These are phyloP conservation scores for Archocentrus centrarchus DNA, from an alignment of 2,113 vertebrate genomes.

Conservation along the genomic window DNA sequence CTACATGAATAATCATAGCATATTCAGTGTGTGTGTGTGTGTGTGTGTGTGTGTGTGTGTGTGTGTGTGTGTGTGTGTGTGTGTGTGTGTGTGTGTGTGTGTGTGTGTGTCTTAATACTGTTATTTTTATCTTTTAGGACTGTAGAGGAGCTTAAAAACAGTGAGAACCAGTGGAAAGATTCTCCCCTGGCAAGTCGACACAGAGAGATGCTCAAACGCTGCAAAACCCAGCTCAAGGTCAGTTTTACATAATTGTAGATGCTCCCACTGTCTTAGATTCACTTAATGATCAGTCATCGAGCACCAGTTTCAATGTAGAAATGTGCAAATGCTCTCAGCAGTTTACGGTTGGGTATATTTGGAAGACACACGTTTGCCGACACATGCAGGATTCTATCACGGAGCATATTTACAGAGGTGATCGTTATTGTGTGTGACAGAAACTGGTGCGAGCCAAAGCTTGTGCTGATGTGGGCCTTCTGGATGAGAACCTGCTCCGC, in stretches of 20 bases:
- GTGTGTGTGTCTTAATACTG: neutral
- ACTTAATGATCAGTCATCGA: neutral
- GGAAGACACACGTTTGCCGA: neutral
- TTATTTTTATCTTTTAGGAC: constrained; percentile 82
- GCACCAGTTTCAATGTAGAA: neutral
- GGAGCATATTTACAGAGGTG: constrained; percentile 29
- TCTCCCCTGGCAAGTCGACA: constrained; percentile 93
- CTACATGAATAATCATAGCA: neutral
- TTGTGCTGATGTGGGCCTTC: constrained; percentile 94
- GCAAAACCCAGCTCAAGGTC: constrained; percentile 99
- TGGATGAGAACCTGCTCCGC: constrained; percentile 96
- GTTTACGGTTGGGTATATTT: neutral
- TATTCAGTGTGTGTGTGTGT: neutral
- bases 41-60: neutral
- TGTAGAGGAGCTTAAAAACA: constrained; percentile 97
- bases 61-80: neutral
- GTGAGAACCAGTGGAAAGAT: constrained; percentile 98
- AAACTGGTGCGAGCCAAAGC: constrained; percentile 99
- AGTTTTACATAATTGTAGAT: constrained; percentile 46
- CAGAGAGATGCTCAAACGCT: constrained; percentile 97
- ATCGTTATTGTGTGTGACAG: constrained; percentile 74
- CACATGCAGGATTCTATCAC: neutral
- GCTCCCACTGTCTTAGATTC: neutral
- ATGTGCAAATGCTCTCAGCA: neutral
- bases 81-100: neutral